Evolutionary conservation across 2,888 invertebrate genomes (phyloP), one percentile per base, ranked within the genome.

Genomic region (Caenorhabditis sp.): DNA sequence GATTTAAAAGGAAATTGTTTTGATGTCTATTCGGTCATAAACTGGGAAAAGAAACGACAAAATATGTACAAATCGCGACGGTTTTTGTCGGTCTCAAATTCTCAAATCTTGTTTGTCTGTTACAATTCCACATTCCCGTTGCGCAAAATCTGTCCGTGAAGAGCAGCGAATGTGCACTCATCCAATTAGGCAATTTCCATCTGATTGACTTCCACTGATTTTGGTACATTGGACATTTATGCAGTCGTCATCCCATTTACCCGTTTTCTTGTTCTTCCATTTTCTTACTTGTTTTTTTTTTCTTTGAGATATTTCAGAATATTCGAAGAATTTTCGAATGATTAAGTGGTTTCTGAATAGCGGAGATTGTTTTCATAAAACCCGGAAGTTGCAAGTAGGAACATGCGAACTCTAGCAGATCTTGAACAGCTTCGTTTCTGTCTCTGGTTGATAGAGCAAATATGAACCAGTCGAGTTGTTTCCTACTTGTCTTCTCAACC

Each of bases 121-220:
- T 26, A 18, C 18, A 35, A 58, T 64, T 50, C 56, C 22, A 58
- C 47, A n/a, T 71, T 51, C 40, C 6, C 22, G 47, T 26, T 9
- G 22, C 56, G 9, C 18, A 18, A 35, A 56, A 50, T 47, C 56
- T 15, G 28, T 22, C 35, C 60, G 20, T 28, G 50, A 32, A 65
- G 65, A 65, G 51, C 65, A 60, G 65, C 55, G 58, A 58, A 35
- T 60, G 40, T 61, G 76, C 76, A 76, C 76, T 76, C 67, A 76
- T 55, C 67, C 67, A 53, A 76, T 76, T 61, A 76, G 60, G 67
- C 53, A 76, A 76, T 76, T 76, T 67, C 44, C 76, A 67, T 67
- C 37, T 76, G 67, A 76, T 76, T 67, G 67, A 44, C 61, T 56
- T 74, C 47, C n/a, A 37, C 51, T 60, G 40, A 24, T 15, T 40